phyloP scores from a whole-genome alignment of 1,140 invertebrate genomes.

The Sesamia nonagrioides region DNA sequence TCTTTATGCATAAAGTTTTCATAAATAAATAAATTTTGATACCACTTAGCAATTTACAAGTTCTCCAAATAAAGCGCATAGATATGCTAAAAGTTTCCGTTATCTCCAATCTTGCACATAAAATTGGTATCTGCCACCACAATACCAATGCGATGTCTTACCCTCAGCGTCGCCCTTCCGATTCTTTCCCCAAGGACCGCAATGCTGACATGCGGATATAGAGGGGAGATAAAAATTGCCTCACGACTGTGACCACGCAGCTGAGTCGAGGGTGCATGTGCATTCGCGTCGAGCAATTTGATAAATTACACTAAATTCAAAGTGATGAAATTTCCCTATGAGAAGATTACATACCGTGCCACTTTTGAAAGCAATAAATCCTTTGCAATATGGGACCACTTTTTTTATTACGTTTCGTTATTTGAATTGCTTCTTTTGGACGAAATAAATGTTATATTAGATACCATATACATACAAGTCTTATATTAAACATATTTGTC shows the following conservation, averaged over 20 bases:
- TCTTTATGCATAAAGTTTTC: no score
- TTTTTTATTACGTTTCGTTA: constrained; percentile 26
- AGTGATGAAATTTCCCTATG: constrained; percentile 74
- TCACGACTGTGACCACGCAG: constrained; percentile 68
- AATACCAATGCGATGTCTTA: constrained; percentile 40
- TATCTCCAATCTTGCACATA: constrained; percentile 58
- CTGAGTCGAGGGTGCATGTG: constrained; percentile 76
- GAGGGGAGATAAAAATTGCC: constrained; percentile 79
- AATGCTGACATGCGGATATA: constrained; percentile 65
- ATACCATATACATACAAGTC: constrained; percentile 21
- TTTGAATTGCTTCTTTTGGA: constrained; percentile 5
- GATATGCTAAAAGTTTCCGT: constrained; percentile 53
- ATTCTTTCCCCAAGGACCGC: constrained; percentile 71
- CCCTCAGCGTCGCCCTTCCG: constrained; percentile 62
- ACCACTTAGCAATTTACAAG: constrained; percentile 39
- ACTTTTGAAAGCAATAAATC: constrained; percentile 43
- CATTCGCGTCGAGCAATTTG: constrained; percentile 74
- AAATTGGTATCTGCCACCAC: constrained; percentile 57
- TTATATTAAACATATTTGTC: constrained; percentile 30
- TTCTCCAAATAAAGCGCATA: constrained; percentile 32
- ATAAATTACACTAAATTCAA: constrained; percentile 81
- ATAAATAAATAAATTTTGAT: no score
- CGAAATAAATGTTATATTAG: constrained; percentile 20
- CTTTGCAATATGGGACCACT: constrained; percentile 33
- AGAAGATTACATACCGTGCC: constrained; percentile 60